Evolutionary conservation across 1,140 invertebrate species (phyloP).

Genomic region (Melipona quadrifasciata): DNA sequence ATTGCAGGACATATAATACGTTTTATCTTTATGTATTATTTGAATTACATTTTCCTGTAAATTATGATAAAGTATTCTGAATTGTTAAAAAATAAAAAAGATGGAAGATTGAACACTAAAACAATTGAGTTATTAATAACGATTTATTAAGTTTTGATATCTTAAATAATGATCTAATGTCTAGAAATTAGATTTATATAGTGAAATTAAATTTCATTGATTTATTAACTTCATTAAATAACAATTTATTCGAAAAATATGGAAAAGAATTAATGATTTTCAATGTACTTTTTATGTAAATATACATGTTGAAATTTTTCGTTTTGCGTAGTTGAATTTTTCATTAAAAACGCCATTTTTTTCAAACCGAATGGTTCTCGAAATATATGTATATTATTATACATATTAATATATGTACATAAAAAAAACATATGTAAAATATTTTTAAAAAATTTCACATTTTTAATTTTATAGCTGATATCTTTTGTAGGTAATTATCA

Average conservation of each 20-base stretch:
- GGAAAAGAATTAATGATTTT: not conserved
- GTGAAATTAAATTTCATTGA: too few species aligned
- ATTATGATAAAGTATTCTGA: not conserved
- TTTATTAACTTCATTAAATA: not conserved
- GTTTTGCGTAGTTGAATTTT: not conserved
- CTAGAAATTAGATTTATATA: too few species aligned
- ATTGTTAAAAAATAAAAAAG: not conserved
- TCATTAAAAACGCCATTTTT: not conserved
- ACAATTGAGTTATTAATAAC: too few species aligned
- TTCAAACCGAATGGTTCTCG: not conserved
- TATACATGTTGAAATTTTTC: not conserved
- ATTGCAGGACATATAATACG: constrained; percentile 73
- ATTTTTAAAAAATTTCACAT: not conserved
- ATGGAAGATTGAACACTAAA: not conserved
- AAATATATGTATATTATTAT: not conserved
- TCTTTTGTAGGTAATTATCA: not conserved
- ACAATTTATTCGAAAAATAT: not conserved
- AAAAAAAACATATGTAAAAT: not conserved
- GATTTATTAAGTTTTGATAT: too few species aligned
- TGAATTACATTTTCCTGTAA: constrained; percentile 72
- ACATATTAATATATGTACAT: too few species aligned
- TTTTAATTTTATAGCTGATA: not conserved
- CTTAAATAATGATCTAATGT: too few species aligned
- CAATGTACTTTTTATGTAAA: not conserved
- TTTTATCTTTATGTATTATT: constrained; percentile 63